Evolutionary conservation across 1,140 invertebrate species (phyloP), one percentile per base, ranked within the genome.

Genomic region (Calliopsis andreniformis): DNA sequence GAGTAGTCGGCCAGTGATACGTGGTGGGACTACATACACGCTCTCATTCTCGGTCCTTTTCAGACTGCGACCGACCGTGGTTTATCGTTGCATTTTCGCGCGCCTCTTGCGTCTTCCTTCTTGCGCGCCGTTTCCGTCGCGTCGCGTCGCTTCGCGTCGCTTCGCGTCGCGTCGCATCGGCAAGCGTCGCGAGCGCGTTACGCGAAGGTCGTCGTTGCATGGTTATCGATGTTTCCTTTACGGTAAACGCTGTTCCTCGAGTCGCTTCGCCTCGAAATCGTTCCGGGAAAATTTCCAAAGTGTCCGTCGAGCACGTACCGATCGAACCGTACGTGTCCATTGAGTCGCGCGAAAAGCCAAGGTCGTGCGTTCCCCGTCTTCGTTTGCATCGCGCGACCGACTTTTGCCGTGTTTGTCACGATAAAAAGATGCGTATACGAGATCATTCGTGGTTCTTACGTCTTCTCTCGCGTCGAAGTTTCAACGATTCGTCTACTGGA

Each of bases 291-390:
- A 45, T 25, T 39, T 47, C 28, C 51, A 28, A 67, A 67, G 55
- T 61, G 71, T 58, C 2, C 5, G 30, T 5, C 5, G 71, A 58
- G 62, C 71, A 75, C 71, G 71, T 75, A 75, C 51, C 62, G 63
- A 75, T 67, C 51, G 49, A 25, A 45, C 20, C 20, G 71, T 75
- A 75, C 71, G 71, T 75, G 71, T 75, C 63, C 39, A 28, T 3
- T 20, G 63, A 56, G 51, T 16, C 42, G 42, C 23, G 71, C 14
- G 42, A 58, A 67, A n/a, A 51, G 20, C 14, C 18, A 75, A 75
- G 71, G 71, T n/a, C 63, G 30, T 62, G 71, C 62, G 51, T 25
- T 58, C n/a, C 42, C 16, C 39, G 35, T 18, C 35, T 64, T 32
- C n/a, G 32, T 62, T 32, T 28, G 30, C 12, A 20, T 47, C 32